Base-by-base conservation (phyloP, 2,888 invertebrate genomes). In the Adela reaumurella region DNA sequence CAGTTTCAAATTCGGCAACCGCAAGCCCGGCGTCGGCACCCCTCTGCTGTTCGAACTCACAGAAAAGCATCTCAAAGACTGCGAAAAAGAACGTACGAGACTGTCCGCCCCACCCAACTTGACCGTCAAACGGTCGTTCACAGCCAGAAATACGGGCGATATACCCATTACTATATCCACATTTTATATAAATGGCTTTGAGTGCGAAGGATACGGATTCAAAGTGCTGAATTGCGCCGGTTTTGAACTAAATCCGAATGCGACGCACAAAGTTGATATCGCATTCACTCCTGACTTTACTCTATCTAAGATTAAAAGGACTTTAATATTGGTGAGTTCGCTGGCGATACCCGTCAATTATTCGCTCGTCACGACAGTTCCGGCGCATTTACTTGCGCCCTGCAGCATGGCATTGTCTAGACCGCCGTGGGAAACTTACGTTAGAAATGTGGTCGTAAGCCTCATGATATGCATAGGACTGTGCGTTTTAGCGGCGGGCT, bases 231-330 rank as follows among this genome's bases (percentile, higher is more conserved):
- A 91, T 61, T 93, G 93, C 62, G 77, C 78, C 28, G 81, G 87
- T 1, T 91, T 92, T 64, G 78, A 82, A 43, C 68, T 93, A 41
- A 73, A 73, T 50, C 89, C 91, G 19, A 92, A 92, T 62, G 83
- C 83, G 19, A 87, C 88, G 4, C 84, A 81, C 57, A 87, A 87
- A 64, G 84, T 95, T 50, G 92, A 94, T 59, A 90, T 95, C 53
- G 90, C 89, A 53, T 94, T 92, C 65, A 92, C 92, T 0, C 91
- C 94, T 1, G 94, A 94, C 70, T 92, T 94, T 62, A 91, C 93
- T 0, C 70, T 91, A 58, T 84, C 90, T 0, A 83, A 88, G 53
- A 83, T 93, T 41, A 84, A 87, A 52, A 76, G 88, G 46, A 79
- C 81, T 4, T 68, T 90, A 11, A 71, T 82, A 50, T 69, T 88